Evolutionary conservation across 2,113 vertebrate species (phyloP).

Genomic region (Neodon shergylaensis): DNA sequence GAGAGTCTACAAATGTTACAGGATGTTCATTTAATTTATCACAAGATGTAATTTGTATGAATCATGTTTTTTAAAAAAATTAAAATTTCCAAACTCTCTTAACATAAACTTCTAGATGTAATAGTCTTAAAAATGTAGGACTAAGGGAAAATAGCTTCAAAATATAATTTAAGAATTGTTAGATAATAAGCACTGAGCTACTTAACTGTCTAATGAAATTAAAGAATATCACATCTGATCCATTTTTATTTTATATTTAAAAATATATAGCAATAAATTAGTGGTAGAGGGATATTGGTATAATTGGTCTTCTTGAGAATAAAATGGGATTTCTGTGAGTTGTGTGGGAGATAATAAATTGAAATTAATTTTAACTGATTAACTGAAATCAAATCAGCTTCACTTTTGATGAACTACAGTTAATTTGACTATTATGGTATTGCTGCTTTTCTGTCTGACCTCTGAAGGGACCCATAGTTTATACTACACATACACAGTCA

Average conservation of each 20-base stretch:
- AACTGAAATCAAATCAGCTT: slow-evolving; percentile 5
- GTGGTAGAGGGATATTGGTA: background rate
- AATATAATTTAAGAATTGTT: background rate
- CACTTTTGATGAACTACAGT: slow-evolving; percentile 11
- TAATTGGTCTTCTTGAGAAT: background rate
- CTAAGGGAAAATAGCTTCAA: background rate
- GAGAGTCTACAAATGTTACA: background rate
- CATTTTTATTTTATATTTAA: slow-evolving; percentile 13
- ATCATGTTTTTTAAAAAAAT: background rate
- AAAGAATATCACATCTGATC: background rate
- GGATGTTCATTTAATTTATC: background rate
- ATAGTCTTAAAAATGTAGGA: background rate
- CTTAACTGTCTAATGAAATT: background rate
- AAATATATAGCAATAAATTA: slow-evolving; percentile 2
- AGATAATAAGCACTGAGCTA: background rate
- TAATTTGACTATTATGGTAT: background rate
- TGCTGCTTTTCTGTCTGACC: background rate
- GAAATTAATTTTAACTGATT: background rate
- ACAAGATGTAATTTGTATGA: background rate
- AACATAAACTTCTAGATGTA: background rate
- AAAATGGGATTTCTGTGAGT: background rate
- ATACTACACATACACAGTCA: background rate
- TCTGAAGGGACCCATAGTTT: background rate
- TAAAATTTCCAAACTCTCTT: background rate
- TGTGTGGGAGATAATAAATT: background rate